These are phyloP conservation scores for Drosophila heteroneura DNA, from an alignment of 2,888 invertebrate genomes.

Conservation along the genomic window DNA sequence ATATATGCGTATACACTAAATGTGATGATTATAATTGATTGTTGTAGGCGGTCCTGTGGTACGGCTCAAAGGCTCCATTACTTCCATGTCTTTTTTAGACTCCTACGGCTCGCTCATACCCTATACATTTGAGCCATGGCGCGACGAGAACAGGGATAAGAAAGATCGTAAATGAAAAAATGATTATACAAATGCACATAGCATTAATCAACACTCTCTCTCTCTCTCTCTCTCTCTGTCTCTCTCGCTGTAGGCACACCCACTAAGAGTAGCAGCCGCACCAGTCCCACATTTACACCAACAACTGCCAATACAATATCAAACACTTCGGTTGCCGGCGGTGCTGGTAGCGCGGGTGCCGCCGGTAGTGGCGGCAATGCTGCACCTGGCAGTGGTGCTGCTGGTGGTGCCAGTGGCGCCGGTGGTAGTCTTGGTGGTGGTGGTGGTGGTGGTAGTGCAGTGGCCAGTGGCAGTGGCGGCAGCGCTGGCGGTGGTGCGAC, in stretches of 20 bases:
- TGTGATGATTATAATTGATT: neutral
- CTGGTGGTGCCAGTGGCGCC: constrained; percentile 6
- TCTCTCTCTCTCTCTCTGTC: constrained; percentile 3
- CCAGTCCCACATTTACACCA: constrained; percentile 90
- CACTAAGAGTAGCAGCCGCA: constrained; percentile 90
- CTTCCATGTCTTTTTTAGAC: constrained; percentile 98
- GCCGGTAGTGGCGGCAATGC: constrained; percentile 25
- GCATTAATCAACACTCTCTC: neutral
- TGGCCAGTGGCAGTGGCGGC: constrained; percentile 16
- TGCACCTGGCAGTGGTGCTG: constrained; percentile 14
- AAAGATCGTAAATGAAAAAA: constrained; percentile 82
- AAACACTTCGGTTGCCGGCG: constrained; percentile 74
- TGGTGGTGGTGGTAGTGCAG: constrained; percentile 27
- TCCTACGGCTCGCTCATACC: constrained; percentile 96
- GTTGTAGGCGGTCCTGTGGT: constrained; percentile 96
- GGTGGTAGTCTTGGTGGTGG: constrained; percentile 31
- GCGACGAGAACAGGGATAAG: constrained; percentile 90
- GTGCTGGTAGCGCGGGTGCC: constrained; percentile 39
- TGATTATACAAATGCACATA: neutral
- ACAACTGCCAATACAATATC: constrained; percentile 84
- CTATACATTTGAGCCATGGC: constrained; percentile 96
- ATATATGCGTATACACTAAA: neutral
- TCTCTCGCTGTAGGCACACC: constrained; percentile 86
- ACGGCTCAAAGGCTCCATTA: constrained; percentile 97
- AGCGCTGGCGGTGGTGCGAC: neutral